phyloP scores from a whole-genome alignment of 2,113 vertebrate genomes.

The Psophia crepitans region DNA sequence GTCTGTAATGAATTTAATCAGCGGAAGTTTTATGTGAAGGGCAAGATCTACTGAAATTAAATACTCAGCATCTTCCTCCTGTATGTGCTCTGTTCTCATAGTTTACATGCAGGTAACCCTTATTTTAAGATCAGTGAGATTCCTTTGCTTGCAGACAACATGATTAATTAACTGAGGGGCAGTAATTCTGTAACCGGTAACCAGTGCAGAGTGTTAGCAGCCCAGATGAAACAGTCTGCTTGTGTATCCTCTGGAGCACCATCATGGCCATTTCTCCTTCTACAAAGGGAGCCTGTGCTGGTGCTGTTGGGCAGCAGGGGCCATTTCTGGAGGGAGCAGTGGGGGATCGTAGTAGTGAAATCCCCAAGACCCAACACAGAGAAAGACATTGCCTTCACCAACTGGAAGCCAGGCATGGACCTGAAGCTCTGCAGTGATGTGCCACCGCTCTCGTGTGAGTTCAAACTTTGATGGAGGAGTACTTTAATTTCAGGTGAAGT shows the following conservation, averaged over 20 bases:
- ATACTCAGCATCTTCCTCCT: neutral
- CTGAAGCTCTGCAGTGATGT: neutral
- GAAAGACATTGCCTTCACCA: neutral
- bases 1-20: neutral
- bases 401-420: neutral
- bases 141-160: neutral
- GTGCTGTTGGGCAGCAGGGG: neutral
- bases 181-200: neutral
- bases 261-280: neutral
- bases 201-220: neutral
- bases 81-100: neutral
- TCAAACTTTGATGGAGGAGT: neutral
- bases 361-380: rapidly evolving
- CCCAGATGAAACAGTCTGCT: neutral
- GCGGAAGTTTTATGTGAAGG: neutral
- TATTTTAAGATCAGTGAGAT: neutral
- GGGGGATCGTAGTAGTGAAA: neutral
- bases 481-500: neutral
- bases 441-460: neutral
- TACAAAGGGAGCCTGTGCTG: neutral
- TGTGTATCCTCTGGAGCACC: neutral
- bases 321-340: neutral
- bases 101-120: neutral
- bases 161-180: neutral
- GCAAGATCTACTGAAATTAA: neutral